Percentiles rank a stretch among this genome's conserved stretches.
phyloP scores from a whole-genome alignment of 2,888 invertebrate genomes.

The Hedychridium roseum region DNA sequence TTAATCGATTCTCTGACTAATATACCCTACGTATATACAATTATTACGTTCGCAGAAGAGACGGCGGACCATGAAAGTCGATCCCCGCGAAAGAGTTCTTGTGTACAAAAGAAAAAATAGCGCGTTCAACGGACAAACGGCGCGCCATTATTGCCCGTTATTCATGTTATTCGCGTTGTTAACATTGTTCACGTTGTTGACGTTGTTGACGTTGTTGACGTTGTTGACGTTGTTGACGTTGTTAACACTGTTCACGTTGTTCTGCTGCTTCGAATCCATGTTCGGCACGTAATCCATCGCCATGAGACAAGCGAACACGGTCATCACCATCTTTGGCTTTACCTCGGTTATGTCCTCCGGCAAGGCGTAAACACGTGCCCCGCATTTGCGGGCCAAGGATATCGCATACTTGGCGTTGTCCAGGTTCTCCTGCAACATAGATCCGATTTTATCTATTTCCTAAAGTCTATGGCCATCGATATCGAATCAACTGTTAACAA shows the following conservation, averaged over 20 bases:
- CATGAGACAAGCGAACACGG: conserved; percentile 99
- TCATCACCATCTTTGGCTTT: conserved; percentile 99
- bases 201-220: conserved; percentile 39
- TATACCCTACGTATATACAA: conserved; percentile 41
- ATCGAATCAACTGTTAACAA: conserved; percentile 1
- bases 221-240: conserved; percentile 30
- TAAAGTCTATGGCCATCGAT: not conserved
- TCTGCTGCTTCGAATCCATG: conserved; percentile 70
- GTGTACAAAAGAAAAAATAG: conserved; percentile 22
- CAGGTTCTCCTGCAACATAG: conserved; percentile 79
- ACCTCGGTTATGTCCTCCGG: conserved; percentile 99
- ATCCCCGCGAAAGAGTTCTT: conserved; percentile 24
- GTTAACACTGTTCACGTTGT: conserved; percentile 45
- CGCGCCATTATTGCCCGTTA: conserved; percentile 47
- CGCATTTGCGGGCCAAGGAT: conserved; percentile 96
- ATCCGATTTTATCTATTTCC: not conserved
- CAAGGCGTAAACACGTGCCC: conserved; percentile 96
- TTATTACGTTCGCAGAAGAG: conserved; percentile 30
- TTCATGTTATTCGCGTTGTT: conserved; percentile 30
- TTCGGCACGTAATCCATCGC: conserved; percentile 93
- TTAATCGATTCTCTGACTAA: no score
- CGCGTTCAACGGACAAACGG: conserved; percentile 3
- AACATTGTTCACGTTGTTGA: conserved; percentile 43
- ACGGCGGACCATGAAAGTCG: conserved; percentile 8
- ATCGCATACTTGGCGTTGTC: conserved; percentile 99